Percentiles rank a stretch among this genome's conserved stretches.
Conservation (phyloP, 92 coral and sea anemone genomes). For the Phenganax subtilis region DNA sequence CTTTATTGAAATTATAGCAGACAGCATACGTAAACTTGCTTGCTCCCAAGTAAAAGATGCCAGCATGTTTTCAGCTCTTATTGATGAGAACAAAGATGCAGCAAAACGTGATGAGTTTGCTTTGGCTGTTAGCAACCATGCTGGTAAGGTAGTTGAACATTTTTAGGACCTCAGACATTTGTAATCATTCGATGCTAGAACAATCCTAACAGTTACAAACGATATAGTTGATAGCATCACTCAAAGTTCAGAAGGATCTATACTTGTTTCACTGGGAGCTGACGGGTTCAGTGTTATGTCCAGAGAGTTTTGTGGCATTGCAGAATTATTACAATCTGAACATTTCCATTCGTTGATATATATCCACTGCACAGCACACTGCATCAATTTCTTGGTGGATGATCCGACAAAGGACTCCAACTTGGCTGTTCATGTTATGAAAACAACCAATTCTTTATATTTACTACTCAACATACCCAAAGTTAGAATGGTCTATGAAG, state of each 20-base stretch:
- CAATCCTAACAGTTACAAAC: not conserved
- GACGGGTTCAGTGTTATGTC: slow-evolving; percentile 35
- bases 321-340: slow-evolving; percentile 19
- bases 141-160: slow-evolving; percentile 17
- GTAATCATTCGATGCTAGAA: slow-evolving; percentile 7
- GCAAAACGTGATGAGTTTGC: slow-evolving; percentile 12
- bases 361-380: slow-evolving; percentile 37
- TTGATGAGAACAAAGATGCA: slow-evolving; percentile 13
- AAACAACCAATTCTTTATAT: slow-evolving; percentile 4
- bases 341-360: slow-evolving; percentile 23
- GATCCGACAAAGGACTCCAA: slow-evolving; percentile 1
- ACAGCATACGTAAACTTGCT: slow-evolving; percentile 16
- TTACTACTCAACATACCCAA: slow-evolving; percentile 8
- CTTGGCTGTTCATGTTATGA: not conserved
- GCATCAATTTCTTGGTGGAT: slow-evolving; percentile 11
- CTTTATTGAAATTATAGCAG: slow-evolving; percentile 3
- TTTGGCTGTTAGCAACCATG: slow-evolving; percentile 1
- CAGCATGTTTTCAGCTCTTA: slow-evolving; percentile 5
- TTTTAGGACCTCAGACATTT: slow-evolving; percentile 8
- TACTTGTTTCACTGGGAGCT: slow-evolving; percentile 33
- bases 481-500: slow-evolving; percentile 12
- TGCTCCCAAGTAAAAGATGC: slow-evolving; percentile 27
- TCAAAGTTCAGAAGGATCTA: slow-evolving; percentile 15
- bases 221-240: not conserved
- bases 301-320: slow-evolving; percentile 23